Evolutionary conservation across 2,888 invertebrate species (phyloP).

Genomic region (Frankliniella fusca): DNA sequence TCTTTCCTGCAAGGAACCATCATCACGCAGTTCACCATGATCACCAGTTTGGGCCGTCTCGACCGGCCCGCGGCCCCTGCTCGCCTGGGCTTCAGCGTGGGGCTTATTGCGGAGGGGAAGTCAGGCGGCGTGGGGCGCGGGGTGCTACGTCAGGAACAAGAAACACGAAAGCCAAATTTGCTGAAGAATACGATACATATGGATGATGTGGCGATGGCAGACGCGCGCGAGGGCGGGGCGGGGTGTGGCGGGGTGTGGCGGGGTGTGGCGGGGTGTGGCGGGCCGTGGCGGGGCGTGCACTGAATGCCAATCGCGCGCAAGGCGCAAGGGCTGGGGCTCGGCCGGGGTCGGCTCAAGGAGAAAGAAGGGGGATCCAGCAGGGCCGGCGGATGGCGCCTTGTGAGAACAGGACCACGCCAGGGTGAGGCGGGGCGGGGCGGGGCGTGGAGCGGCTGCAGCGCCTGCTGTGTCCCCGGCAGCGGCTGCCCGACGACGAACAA

Average conservation of each 20-base stretch:
- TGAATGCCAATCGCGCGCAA: background rate
- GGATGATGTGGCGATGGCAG: background rate
- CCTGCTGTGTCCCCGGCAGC: too few species aligned
- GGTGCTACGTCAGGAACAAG: conserved; percentile 17
- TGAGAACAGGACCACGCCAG: background rate
- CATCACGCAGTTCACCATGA: too few species aligned
- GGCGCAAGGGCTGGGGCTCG: background rate
- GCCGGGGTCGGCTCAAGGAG: too few species aligned
- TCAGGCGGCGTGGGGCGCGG: background rate
- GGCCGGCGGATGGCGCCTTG: background rate
- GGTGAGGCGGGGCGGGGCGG: too few species aligned
- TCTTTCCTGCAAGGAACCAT: too few species aligned
- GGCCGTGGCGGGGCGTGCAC: background rate
- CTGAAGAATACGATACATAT: conserved; percentile 26
- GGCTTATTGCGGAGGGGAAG: background rate
- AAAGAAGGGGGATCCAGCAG: background rate
- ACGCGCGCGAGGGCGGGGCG: background rate
- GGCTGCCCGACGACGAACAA: too few species aligned
- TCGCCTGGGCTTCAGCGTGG: too few species aligned
- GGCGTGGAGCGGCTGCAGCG: too few species aligned
- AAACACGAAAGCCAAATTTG: conserved; percentile 24
- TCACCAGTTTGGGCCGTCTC: too few species aligned
- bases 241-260: background rate
- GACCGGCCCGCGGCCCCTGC: too few species aligned
- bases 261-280: background rate